Percentiles rank a stretch among this genome's conserved stretches.
Conservation (phyloP, 2,113 vertebrate species). For the Nothobranchius kuhntae region DNA sequence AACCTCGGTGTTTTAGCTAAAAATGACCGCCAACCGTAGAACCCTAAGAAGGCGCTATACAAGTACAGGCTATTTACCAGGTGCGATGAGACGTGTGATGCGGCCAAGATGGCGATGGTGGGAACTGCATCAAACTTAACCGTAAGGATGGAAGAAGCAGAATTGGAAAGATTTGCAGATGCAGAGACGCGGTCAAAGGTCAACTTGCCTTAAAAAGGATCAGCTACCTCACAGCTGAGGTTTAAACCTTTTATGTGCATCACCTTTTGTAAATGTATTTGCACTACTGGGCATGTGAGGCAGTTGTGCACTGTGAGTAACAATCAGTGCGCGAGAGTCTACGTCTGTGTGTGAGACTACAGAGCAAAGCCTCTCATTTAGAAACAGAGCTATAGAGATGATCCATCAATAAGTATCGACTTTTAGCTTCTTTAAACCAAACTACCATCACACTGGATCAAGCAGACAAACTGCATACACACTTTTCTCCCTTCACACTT, state of each 20-base stretch:
- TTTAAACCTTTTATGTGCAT: not conserved
- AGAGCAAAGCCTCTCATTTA: constrained; percentile 59
- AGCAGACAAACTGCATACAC: constrained; percentile 41
- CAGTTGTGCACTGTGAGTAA: not conserved
- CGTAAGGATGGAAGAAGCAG: not conserved
- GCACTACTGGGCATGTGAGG: not conserved
- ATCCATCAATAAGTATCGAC: constrained; percentile 67
- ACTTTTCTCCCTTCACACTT: constrained; percentile 18
- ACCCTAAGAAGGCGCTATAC: too few relatives aligned
- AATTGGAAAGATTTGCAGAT: not conserved
- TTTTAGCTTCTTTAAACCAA: constrained; percentile 43
- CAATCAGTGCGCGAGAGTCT: constrained; percentile 8
- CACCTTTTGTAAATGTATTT: not conserved
- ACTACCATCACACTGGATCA: constrained; percentile 53
- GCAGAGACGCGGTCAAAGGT: not conserved
- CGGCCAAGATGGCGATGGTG: too few relatives aligned
- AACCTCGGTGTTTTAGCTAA: too few relatives aligned
- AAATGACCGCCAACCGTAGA: too few relatives aligned
- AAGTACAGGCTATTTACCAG: too few relatives aligned
- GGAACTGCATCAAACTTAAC: not conserved
- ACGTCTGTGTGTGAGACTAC: constrained; percentile 24
- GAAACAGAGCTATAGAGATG: constrained; percentile 43
- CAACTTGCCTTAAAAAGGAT: not conserved
- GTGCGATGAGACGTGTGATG: too few relatives aligned
- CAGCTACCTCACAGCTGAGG: not conserved